Base-by-base conservation (phyloP, 2,113 vertebrate genomes). In the Henicopernis longicauda region DNA sequence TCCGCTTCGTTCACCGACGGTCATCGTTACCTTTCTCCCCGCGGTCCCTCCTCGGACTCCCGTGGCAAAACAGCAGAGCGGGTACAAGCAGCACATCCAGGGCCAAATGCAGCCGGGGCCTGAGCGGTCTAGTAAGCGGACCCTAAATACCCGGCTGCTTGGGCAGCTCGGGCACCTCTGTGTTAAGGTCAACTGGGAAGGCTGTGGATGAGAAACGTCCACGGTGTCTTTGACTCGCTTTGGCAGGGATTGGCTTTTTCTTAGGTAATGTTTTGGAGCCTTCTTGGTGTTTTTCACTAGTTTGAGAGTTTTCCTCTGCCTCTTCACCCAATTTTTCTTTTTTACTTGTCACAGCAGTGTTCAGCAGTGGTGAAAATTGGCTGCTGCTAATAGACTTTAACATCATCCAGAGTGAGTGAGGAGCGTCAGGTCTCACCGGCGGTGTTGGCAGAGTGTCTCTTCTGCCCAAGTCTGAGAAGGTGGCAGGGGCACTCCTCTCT, bases 301-400 rank as follows among this genome's bases (percentile, higher is more conserved):
- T 72, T 87, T 20, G 21, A 22, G 86, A 76, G 34, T 29, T 82
- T 52, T 52, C 50, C 25, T 52, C 50, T 63, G 32, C 47, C 52
- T 22, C 57, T 74, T n/a, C 50, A 23, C 6, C 19, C 36, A 2
- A 3, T 45, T 69, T 71, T 20, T 38, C 16, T 7, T 52, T 52
- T 9, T 4, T 52, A 0, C 14, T 36, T 54, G 1, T 66, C 21
- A 2, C 27, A 4, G n/a, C 20, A 40, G 4, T 8, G 23, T 40
- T 52, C 61, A 13, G 65, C 6, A 59, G 10, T 47, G 92, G 50
- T 58, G 69, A 11, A 19, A 79, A 57, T 0, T 18, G 42, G 50
- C 55, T 47, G 63, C 57, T 40, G 77, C 23, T 2, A 0, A 10
- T 0, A 77, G 74, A 6, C 58, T 62, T 73, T 2, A 2, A 1